Base-by-base conservation (phyloP, 2,113 vertebrate species). In the Chloroceryle aenea region DNA sequence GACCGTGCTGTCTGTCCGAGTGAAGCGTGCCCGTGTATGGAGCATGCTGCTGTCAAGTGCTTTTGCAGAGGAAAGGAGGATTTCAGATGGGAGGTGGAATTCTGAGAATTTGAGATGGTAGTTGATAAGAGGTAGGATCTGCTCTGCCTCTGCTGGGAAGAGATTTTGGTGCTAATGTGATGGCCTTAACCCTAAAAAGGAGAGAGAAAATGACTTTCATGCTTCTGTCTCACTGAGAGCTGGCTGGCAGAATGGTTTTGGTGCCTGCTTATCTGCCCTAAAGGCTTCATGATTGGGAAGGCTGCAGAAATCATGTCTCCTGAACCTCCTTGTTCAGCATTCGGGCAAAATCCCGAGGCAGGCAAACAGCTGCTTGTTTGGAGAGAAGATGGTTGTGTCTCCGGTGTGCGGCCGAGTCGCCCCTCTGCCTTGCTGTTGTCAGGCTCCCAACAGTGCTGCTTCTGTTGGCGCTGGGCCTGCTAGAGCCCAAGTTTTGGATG, bases 41-140 rank as follows among this genome's bases (percentile, higher is more conserved):
- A 75, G 43, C 34, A 20, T 8, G 48, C 56, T 52, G 61, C 74
- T 75, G 47, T 67, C 59, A 71, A 67, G 50, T 38, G 56, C 59
- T 56, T 87, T 47, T 88, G 40, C 40, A 75, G 55, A 69, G 79
- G 73, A 80, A 67, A 81, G 47, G 67, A 64, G 56, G 48, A 52
- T 92, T 94, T 77, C 53, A 27, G 22, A 83, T 52, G 43, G 43
- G 76, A 81, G 43, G 20, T 85, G 90, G 85, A 87, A 86, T 85
- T 95, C 69, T 68, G 83, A 92, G 85, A 84, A 71, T 85, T 93
- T 84, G 64, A 85, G 76, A 64, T 88, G 83, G 30, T 55, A 72
- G 53, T 64, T 84, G 90, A 89, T 93, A 96, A 92, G 91, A 89
- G 53, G 61, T 61, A 45, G 59, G 42, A 18, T 88, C 82, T 94